Percentiles rank a stretch among this genome's conserved stretches.
Conservation (phyloP, 2,888 invertebrate species). For the Melinaea menophilus region DNA sequence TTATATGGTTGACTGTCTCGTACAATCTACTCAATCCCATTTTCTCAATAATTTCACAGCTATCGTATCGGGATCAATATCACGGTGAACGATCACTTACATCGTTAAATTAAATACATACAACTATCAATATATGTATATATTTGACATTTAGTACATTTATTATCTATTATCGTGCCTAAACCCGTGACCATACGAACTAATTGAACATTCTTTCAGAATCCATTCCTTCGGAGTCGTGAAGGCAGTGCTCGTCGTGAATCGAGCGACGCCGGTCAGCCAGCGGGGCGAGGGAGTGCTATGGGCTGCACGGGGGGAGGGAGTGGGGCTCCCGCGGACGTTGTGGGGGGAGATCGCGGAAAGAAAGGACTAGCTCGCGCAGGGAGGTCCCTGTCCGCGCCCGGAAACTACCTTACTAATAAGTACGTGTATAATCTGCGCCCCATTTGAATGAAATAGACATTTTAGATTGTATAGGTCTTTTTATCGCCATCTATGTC, state of each 20-base stretch:
- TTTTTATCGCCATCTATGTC: neutral
- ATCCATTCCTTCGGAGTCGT: constrained; percentile 69
- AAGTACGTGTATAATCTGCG: constrained; percentile 39
- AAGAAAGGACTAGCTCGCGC: constrained; percentile 49
- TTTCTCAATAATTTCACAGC: too few relatives aligned
- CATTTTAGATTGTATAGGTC: neutral
- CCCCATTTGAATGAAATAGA: neutral
- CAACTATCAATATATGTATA: too few relatives aligned
- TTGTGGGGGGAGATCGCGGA: constrained; percentile 28
- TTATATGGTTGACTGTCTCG: too few relatives aligned
- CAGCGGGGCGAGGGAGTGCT: constrained; percentile 20
- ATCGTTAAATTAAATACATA: too few relatives aligned
- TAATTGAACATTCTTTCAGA: constrained; percentile 41
- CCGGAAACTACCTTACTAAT: constrained; percentile 67
- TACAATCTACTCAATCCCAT: too few relatives aligned
- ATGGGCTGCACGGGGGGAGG: constrained; percentile 13
- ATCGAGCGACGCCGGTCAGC: constrained; percentile 39
- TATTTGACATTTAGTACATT: too few relatives aligned
- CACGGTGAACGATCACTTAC: too few relatives aligned
- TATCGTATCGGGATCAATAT: too few relatives aligned
- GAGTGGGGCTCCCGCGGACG: constrained; percentile 31
- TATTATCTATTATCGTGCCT: too few relatives aligned
- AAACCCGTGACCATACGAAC: neutral
- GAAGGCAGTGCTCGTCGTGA: constrained; percentile 63
- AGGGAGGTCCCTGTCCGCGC: constrained; percentile 66